A percentile compares a stretch with the other conserved stretches of the same genome.
phyloP scores from a whole-genome alignment of 2,797 vertebrate genomes.

The Takifugu rubripes region DNA sequence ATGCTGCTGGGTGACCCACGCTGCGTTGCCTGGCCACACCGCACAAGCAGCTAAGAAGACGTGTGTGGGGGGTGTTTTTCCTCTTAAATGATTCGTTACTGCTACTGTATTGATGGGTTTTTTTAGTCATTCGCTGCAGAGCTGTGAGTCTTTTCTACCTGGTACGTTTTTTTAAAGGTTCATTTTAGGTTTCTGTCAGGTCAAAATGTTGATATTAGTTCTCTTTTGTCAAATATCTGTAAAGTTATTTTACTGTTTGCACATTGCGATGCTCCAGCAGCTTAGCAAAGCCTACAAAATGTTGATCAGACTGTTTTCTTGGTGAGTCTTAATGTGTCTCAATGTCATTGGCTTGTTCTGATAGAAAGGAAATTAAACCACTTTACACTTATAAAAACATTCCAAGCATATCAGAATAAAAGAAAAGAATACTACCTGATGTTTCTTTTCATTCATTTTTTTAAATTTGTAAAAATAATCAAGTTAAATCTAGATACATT shows the following conservation, averaged over 20 bases:
- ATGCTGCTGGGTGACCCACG: slow-evolving; percentile 15
- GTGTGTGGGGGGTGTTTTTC: not conserved
- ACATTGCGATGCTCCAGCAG: slow-evolving; percentile 1
- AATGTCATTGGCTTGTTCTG: slow-evolving; percentile 21
- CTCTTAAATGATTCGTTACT: not conserved
- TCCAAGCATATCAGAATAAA: slow-evolving; percentile 54
- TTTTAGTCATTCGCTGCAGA: slow-evolving; percentile 1
- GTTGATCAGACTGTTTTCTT: slow-evolving; percentile 10
- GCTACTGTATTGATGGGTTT: slow-evolving; percentile 10
- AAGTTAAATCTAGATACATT: not conserved
- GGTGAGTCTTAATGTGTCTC: too few species aligned
- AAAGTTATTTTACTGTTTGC: slow-evolving; percentile 2
- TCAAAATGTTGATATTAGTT: slow-evolving; percentile 3
- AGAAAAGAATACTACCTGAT: slow-evolving; percentile 8
- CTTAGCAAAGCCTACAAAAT: slow-evolving; percentile 1
- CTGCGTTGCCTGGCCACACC: slow-evolving; percentile 5
- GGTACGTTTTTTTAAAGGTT: slow-evolving; percentile 1
- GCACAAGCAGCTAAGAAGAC: slow-evolving; percentile 1
- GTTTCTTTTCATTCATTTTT: not conserved
- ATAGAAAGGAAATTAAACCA: slow-evolving; percentile 26
- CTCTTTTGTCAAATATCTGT: not conserved
- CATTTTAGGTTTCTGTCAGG: not conserved
- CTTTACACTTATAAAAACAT: slow-evolving; percentile 38
- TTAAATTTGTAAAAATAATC: not conserved
- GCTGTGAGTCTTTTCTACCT: not conserved